Evolutionary conservation across 1,140 invertebrate genomes (phyloP).

Genomic region (Amyelois transitella): DNA sequence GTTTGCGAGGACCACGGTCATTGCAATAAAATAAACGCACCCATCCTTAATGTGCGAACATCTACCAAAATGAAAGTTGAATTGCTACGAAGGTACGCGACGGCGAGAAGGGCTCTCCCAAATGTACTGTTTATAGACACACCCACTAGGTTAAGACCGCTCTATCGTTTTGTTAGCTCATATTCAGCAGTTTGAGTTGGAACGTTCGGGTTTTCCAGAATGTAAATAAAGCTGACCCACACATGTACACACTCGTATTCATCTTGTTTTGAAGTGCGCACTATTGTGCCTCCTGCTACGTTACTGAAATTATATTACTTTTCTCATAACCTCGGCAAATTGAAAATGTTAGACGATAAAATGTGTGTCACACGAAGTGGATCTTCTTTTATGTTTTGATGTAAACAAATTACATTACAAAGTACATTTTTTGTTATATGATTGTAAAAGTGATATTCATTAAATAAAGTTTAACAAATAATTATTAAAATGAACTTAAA

Average conservation of each 20-base stretch:
- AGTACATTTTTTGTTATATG: too few relatives aligned
- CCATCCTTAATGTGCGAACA: conserved; percentile 19
- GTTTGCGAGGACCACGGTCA: conserved; percentile 13
- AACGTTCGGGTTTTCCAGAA: neutral
- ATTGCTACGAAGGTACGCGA: conserved; percentile 16
- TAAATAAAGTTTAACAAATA: too few relatives aligned
- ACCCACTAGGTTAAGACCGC: neutral
- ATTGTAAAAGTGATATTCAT: too few relatives aligned
- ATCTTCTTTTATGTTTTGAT: too few relatives aligned
- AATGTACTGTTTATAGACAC: conserved; percentile 22
- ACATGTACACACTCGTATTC: too few relatives aligned
- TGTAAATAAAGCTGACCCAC: neutral
- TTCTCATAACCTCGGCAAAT: too few relatives aligned
- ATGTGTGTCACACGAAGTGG: too few relatives aligned
- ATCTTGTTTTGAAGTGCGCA: neutral
- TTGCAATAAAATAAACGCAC: conserved; percentile 24
- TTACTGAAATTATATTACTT: too few relatives aligned
- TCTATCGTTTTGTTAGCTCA: neutral
- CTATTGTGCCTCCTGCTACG: too few relatives aligned
- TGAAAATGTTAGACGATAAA: too few relatives aligned
- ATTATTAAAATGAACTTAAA: too few relatives aligned
- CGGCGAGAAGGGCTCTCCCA: conserved; percentile 1
- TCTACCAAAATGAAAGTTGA: conserved; percentile 22
- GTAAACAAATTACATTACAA: too few relatives aligned
- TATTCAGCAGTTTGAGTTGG: neutral